A percentile compares a stretch with the other conserved stretches of the same genome.
phyloP scores from a whole-genome alignment of 2,113 vertebrate genomes.

The Dendropsophus ebraccatus region DNA sequence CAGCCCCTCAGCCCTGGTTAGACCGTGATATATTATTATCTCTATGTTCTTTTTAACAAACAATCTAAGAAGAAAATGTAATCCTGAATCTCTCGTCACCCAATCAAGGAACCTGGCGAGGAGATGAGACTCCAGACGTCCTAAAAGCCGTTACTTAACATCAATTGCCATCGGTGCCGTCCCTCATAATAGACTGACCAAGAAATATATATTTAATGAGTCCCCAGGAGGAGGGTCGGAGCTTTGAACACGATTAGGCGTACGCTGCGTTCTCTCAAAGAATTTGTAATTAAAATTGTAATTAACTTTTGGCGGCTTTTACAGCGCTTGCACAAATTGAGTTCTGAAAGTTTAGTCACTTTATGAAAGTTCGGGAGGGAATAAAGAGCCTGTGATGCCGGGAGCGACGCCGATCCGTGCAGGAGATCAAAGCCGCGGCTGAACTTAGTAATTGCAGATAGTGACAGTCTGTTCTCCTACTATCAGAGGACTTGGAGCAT shows the following conservation, averaged over 20 bases:
- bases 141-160: neutral
- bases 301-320: constrained; percentile 52
- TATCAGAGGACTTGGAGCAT: neutral
- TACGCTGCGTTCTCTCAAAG: constrained; percentile 19
- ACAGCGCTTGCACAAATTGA: constrained; percentile 49
- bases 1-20: too few species aligned
- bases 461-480: neutral
- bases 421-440: constrained; percentile 31
- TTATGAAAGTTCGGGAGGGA: constrained; percentile 24
- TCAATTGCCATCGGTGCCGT: neutral
- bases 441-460: constrained; percentile 28
- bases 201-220: constrained; percentile 39
- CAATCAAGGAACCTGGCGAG: neutral
- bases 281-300: constrained; percentile 57
- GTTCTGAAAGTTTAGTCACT: constrained; percentile 46
- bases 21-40: too few species aligned
- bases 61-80: neutral
- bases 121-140: neutral
- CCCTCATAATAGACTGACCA: constrained; percentile 12
- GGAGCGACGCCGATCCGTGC: neutral
- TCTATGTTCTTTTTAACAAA: neutral
- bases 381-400: constrained; percentile 21
- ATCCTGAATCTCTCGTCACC: neutral
- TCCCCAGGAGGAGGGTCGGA: neutral
- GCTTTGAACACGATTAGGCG: constrained; percentile 44